Base-by-base conservation (phyloP, 2,888 invertebrate genomes). In the Sphaeridia pumilis region DNA sequence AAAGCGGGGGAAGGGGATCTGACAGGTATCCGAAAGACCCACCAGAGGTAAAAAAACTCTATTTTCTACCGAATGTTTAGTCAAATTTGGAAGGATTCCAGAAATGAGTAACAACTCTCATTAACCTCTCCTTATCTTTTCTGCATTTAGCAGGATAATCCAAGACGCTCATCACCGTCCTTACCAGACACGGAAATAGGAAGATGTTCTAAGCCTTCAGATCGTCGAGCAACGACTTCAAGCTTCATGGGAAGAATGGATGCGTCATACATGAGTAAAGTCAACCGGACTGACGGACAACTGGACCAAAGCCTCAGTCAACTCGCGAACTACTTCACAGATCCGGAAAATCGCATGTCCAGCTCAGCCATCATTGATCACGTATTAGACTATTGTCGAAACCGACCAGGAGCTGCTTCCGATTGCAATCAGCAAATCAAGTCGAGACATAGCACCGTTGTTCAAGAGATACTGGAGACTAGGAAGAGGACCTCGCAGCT, bases 31-130 rank as follows among this genome's bases (percentile, higher is more conserved):
- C 27, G 2, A 14, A 41, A 28, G 49, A 49, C 24, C 17, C 41
- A 21, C 49, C 42, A 3, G 49, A 42, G 49, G 49, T 49, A 49
- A 26, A 7, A n/a, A n/a, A n/a, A n/a, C n/a, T n/a, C n/a, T n/a
- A n/a, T n/a, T n/a, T n/a, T n/a, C n/a, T 28, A 35, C 28, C 3
- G n/a, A n/a, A n/a, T n/a, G n/a, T n/a, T n/a, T n/a, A n/a, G n/a
- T n/a, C n/a, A n/a, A n/a, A n/a, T n/a, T n/a, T n/a, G n/a, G n/a
- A n/a, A n/a, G n/a, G n/a, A n/a, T n/a, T n/a, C n/a, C n/a, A n/a
- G n/a, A n/a, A n/a, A n/a, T n/a, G n/a, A n/a, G n/a, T n/a, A n/a
- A n/a, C n/a, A n/a, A n/a, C n/a, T n/a, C n/a, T n/a, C n/a, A n/a
- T n/a, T n/a, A n/a, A n/a, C n/a, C n/a, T n/a, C n/a, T n/a, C n/a